Evolutionary conservation across 2,113 vertebrate genomes (phyloP), one percentile per base, ranked within the genome.

Genomic region (Mobula hypostoma): DNA sequence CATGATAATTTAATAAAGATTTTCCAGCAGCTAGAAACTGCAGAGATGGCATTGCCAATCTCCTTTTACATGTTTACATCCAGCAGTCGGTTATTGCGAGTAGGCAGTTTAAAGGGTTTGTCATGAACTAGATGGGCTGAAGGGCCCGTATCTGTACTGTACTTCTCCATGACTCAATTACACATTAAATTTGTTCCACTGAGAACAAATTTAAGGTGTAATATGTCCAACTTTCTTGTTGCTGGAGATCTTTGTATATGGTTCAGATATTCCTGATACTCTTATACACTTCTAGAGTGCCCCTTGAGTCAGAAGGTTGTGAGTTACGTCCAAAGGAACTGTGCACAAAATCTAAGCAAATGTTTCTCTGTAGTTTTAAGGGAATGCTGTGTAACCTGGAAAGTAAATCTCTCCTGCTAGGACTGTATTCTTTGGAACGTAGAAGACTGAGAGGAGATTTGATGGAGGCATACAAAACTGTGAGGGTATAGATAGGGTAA

Each of bases 221-320:
- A 32, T 70, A 70, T 72, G 36, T 72, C 66, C 36, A 66, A 72
- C 68, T 3, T 19, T 27, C 90, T 92, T 92, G 68, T 92, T 70
- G 72, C 90, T 92, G n/a, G n/a, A 92, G 90, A 27, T 48, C 66
- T 72, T 92, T 92, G 36, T 66, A 92, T 32, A 72, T 48, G 21
- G 90, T 36, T 40, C 68, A 36, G 68, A 48, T 92, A 36, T 32
- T 40, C 40, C 56, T 88, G 83, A 88, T 27, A 63, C 56, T 29
- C 90, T 72, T 40, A 24, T 48, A 48, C 32, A 70, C 5, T 9
- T 12, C 15, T 36, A 61, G 83, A 29, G 24, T 83, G 17, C 40
- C 7, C 5, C 36, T 56, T 7, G 21, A 83, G 19, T 21, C 17
- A 66, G 63, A 66, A 66, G 63, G 14, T 11, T 66, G 63, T 66